phyloP scores from a whole-genome alignment of 2,888 invertebrate species.

The Drosophila lacicola region DNA sequence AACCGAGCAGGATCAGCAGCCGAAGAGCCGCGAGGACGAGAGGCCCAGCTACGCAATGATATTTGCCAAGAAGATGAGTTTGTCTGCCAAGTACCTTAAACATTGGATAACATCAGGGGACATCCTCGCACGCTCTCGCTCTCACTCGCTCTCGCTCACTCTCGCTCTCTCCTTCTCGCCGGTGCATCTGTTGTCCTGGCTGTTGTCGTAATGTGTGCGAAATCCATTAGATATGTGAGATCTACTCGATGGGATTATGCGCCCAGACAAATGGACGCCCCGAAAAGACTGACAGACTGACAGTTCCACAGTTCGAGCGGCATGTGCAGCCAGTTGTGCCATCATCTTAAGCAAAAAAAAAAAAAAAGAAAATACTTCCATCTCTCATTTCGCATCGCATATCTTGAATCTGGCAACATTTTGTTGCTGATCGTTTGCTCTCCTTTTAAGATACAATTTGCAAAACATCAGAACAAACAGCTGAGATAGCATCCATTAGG shows the following conservation, averaged over 20 bases:
- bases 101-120: conserved; percentile 56
- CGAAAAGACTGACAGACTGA: neutral
- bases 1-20: conserved; percentile 24
- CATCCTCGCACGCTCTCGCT: conserved; percentile 24
- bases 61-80: conserved; percentile 53
- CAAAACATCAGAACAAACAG: conserved; percentile 15
- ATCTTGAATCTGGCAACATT: neutral
- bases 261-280: conserved; percentile 33
- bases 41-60: conserved; percentile 34
- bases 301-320: conserved; percentile 4
- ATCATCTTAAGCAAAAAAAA: conserved; percentile 1
- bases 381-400: conserved; percentile 5
- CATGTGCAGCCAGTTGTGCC: conserved; percentile 21
- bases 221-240: conserved; percentile 78
- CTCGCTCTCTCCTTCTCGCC: conserved; percentile 30
- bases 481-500: conserved; percentile 3
- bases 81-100: conserved; percentile 36
- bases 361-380: conserved; percentile 1
- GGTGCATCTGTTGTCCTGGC: conserved; percentile 49
- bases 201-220: conserved; percentile 65
- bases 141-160: neutral
- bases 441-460: neutral
- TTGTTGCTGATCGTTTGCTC: conserved; percentile 3
- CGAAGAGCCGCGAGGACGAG: conserved; percentile 16
- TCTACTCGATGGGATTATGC: conserved; percentile 65